phyloP scores from a whole-genome alignment of 1,140 invertebrate species.

The Bombus vancouverensis region DNA sequence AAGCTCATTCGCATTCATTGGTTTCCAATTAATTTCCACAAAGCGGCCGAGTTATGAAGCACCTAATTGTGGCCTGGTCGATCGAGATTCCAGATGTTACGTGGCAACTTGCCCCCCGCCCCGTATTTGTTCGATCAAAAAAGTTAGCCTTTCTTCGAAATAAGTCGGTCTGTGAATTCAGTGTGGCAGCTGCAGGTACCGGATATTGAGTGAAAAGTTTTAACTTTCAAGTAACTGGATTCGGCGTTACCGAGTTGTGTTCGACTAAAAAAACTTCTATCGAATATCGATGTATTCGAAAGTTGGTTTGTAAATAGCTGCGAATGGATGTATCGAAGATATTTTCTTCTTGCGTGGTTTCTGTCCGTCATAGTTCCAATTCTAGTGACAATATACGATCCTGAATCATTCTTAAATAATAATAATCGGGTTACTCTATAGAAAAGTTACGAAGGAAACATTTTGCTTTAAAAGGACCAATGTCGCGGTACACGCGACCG shows the following conservation, averaged over 20 bases:
- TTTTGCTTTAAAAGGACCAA: no score
- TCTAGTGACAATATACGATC: background rate
- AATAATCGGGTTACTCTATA: no score
- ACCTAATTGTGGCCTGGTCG: conserved; percentile 72
- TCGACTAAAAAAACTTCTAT: background rate
- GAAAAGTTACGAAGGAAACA: no score
- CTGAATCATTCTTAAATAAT: no score
- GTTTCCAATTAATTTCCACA: conserved; percentile 79
- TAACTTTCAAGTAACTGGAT: conserved; percentile 27
- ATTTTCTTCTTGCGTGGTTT: background rate
- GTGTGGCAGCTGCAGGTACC: conserved; percentile 49
- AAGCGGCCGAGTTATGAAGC: conserved; percentile 77
- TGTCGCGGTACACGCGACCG: no score
- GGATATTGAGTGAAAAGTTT: conserved; percentile 47
- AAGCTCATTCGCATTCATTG: conserved; percentile 79
- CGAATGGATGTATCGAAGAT: background rate
- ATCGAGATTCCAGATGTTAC: conserved; percentile 31
- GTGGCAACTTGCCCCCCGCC: background rate
- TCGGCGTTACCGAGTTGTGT: background rate
- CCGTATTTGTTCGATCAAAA: conserved; percentile 41
- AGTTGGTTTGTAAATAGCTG: background rate
- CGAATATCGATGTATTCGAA: background rate
- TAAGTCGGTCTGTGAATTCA: conserved; percentile 22
- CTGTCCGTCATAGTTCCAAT: background rate
- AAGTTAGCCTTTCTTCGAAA: conserved; percentile 41